Evolutionary conservation across 1,140 invertebrate species (phyloP).

Genomic region (Muscidifurax raptorellus): DNA sequence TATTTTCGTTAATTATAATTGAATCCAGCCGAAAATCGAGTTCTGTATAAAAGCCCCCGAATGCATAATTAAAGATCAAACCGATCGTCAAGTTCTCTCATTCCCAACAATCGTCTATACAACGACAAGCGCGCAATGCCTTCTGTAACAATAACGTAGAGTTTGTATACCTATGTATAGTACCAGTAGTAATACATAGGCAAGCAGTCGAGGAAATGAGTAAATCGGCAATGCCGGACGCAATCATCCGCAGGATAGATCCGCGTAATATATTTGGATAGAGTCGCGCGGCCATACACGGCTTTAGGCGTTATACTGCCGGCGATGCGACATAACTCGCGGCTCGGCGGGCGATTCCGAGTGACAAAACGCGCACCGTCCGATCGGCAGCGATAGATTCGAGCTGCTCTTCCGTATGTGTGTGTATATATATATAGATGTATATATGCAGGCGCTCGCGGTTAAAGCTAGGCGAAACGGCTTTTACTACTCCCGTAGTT

Average conservation of each 20-base stretch:
- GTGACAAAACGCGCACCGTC: conserved; percentile 52
- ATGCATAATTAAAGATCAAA: too few species aligned
- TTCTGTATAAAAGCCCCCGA: too few species aligned
- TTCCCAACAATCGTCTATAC: too few species aligned
- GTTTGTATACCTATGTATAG: not conserved
- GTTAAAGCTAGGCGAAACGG: conserved; percentile 9
- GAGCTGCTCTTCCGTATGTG: not conserved
- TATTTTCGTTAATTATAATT: too few species aligned
- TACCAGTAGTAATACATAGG: not conserved
- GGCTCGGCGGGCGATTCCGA: conserved; percentile 25
- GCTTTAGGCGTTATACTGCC: conserved; percentile 1
- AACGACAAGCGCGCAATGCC: too few species aligned
- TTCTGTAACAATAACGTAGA: too few species aligned
- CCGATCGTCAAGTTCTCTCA: too few species aligned
- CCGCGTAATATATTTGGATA: conserved; percentile 52
- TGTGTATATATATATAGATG: too few species aligned
- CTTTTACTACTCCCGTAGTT: not conserved
- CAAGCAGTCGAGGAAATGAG: not conserved
- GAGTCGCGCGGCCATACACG: conserved; percentile 1
- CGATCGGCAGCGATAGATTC: conserved; percentile 37
- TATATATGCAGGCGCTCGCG: not conserved
- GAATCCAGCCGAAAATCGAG: too few species aligned
- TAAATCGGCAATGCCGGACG: not conserved
- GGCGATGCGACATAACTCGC: conserved; percentile 49
- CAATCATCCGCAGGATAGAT: conserved; percentile 54